These are phyloP conservation scores for Timema cristinae DNA, from an alignment of 2,888 invertebrate species.

Conservation along the genomic window DNA sequence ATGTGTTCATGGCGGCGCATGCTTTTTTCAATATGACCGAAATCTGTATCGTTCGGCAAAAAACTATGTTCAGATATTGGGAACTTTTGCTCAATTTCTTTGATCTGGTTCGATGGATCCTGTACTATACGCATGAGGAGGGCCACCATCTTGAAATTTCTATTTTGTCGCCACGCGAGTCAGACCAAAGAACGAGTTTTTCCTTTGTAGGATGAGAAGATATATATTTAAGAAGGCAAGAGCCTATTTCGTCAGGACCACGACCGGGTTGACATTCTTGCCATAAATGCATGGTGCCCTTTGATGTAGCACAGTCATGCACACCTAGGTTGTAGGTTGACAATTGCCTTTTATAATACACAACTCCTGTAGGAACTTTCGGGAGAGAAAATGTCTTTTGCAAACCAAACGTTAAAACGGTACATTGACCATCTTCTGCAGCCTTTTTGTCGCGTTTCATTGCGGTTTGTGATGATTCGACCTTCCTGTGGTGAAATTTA, in stretches of 20 bases:
- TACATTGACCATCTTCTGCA: constrained; percentile 10
- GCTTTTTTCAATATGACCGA: too few species aligned
- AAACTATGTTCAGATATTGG: too few species aligned
- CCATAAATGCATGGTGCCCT: constrained; percentile 10
- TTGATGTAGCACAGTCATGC: constrained; percentile 9
- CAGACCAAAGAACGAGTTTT: constrained; percentile 9
- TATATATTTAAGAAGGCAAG: constrained; percentile 11
- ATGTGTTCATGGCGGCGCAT: too few species aligned
- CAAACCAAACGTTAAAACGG: constrained; percentile 6
- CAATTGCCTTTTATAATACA: constrained; percentile 8
- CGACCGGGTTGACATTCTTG: neutral
- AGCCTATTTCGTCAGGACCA: constrained; percentile 8
- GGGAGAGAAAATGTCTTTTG: constrained; percentile 1
- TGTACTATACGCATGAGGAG: neutral
- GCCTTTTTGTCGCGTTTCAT: constrained; percentile 7
- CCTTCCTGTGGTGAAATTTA: too few species aligned
- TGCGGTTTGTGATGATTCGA: neutral
- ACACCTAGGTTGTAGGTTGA: constrained; percentile 1
- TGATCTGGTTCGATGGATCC: neutral
- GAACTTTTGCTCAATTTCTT: too few species aligned
- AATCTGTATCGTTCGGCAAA: too few species aligned
- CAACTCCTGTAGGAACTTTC: constrained; percentile 9
- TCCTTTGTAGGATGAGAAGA: constrained; percentile 1
- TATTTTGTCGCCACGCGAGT: neutral
- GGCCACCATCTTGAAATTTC: neutral